Evolutionary conservation across 2,797 vertebrate genomes (phyloP).

Genomic region (Diplodus sargus): DNA sequence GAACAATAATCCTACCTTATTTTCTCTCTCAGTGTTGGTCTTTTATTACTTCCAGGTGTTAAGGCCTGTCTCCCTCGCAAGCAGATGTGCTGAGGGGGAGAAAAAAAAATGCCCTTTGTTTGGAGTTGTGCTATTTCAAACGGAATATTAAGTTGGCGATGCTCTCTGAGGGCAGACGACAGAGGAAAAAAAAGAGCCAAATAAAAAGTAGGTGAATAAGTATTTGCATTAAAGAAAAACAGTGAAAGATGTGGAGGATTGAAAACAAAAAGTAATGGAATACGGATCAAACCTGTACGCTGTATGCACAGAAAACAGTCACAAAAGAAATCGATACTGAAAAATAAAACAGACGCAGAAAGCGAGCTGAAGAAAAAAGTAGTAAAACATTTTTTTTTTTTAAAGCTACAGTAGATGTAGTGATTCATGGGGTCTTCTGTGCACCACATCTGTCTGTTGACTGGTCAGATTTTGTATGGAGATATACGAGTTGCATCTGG

Average conservation of each 20-base stretch:
- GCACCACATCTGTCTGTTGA: constrained; percentile 57
- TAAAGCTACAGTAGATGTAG: constrained; percentile 24
- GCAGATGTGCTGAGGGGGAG: constrained; percentile 75
- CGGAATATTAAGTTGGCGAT: constrained; percentile 69
- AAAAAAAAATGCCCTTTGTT: constrained; percentile 75
- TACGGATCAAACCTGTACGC: constrained; percentile 54
- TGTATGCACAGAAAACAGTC: constrained; percentile 45
- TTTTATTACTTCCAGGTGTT: constrained; percentile 88
- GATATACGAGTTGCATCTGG: constrained; percentile 54
- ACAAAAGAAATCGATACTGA: constrained; percentile 26
- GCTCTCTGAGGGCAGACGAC: constrained; percentile 49
- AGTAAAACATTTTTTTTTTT: constrained; percentile 33
- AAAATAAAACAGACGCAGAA: constrained; percentile 13
- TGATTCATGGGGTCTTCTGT: constrained; percentile 53
- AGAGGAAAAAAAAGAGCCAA: constrained; percentile 50
- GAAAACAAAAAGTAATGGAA: constrained; percentile 59
- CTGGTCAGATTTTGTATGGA: constrained; percentile 29
- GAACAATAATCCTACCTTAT: constrained; percentile 86
- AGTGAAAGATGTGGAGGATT: constrained; percentile 48
- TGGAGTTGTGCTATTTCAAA: constrained; percentile 78
- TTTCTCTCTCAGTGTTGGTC: constrained; percentile 80
- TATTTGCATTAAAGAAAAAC: constrained; percentile 64
- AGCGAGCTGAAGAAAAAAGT: constrained; percentile 31
- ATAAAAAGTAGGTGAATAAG: constrained; percentile 69
- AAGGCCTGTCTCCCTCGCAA: constrained; percentile 77